Evolutionary conservation across 2,888 invertebrate species (phyloP).

Genomic region (Macropis europaea): DNA sequence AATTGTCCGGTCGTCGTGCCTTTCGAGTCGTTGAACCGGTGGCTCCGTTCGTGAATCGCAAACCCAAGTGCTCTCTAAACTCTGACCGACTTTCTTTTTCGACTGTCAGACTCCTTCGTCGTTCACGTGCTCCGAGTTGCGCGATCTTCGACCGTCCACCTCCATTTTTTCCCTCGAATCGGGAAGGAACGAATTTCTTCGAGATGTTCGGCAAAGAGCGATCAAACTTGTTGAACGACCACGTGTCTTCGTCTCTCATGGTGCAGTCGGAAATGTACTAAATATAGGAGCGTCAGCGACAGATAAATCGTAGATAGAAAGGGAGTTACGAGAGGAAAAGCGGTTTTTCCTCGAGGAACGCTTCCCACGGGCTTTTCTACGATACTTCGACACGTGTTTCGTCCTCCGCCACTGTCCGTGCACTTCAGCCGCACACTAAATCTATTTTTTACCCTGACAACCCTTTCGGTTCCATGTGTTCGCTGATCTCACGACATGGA

Average conservation of each 20-base stretch:
- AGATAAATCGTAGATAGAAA: conserved; percentile 32
- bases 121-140: too few relatives aligned
- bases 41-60: conserved; percentile 2
- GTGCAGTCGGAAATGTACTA: conserved; percentile 51
- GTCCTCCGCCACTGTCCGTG: background rate
- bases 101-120: conserved; percentile 11
- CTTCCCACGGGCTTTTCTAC: conserved; percentile 38
- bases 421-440: background rate
- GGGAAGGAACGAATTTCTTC: too few relatives aligned
- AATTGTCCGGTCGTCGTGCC: too few relatives aligned
- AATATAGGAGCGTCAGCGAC: conserved; percentile 59
- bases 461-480: conserved; percentile 17
- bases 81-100: conserved; percentile 8
- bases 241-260: too few relatives aligned
- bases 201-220: too few relatives aligned
- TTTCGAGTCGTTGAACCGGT: conserved; percentile 26
- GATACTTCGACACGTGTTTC: conserved; percentile 41
- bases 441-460: conserved; percentile 44
- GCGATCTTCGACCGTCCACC: background rate
- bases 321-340: conserved; percentile 14
- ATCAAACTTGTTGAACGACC: too few relatives aligned
- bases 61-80: conserved; percentile 13
- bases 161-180: too few relatives aligned
- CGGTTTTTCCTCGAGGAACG: conserved; percentile 12
- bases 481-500: conserved; percentile 11